Base-by-base conservation (phyloP, 2,113 vertebrate genomes). In the Neofelis nebulosa region DNA sequence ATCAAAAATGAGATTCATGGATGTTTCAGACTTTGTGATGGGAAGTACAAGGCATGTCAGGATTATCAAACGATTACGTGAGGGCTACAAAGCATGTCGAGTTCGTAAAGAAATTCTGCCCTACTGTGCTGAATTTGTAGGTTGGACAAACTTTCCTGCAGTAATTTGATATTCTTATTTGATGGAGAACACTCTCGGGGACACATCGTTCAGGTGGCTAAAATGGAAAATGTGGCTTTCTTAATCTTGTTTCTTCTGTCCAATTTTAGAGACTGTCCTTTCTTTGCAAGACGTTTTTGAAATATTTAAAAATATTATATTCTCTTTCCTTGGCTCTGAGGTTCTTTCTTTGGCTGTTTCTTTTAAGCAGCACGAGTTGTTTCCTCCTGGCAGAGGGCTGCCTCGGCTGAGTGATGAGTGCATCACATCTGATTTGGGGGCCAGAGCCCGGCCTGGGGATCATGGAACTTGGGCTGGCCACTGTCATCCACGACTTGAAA, bases 251-350 rank as follows among this genome's bases (percentile, higher is more conserved):
- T 85, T 2, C 18, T 90, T 80, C 50, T 87, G 79, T 69, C 7
- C 18, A 66, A 1, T 76, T 91, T 91, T 80, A 95, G 41, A 90
- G 27, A 76, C 18, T 27, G 7, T 25, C 48, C 8, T 96, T 94
- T 52, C 41, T 83, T 94, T 25, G 3, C 11, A 79, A 90, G 65
- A 16, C 68, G 69, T 74, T 92, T 97, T 96, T 92, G 25, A 68
- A 55, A 61, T 92, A 50, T 29, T 88, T 97, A 33, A 81, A 95
- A 73, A 79, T 69, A 90, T 38, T 94, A 65, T 79, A 57, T 41
- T 89, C 7, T 95, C 61, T 93, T 65, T 92, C 31, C 25, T 88
- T 97, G 82, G 87, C 79, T 89, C 31, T 65, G 33, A 93, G 50
- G 31, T 82, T 93, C 65, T 86, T 61, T 95, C 61, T 76, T 85